Base-by-base conservation (phyloP, 2,797 vertebrate species). In the Knipowitschia caucasica region DNA sequence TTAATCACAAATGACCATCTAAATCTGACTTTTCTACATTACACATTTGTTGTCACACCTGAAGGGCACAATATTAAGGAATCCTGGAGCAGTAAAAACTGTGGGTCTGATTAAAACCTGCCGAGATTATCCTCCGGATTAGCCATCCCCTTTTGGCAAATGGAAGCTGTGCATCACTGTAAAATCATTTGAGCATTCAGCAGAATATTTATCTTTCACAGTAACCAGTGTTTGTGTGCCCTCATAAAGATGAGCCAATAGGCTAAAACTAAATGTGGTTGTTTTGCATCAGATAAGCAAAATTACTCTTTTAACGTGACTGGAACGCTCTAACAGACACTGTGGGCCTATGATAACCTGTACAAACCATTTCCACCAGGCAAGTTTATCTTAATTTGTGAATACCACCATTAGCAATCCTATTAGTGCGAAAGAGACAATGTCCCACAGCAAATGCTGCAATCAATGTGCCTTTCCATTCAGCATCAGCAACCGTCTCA, bases 381-480 rank as follows among this genome's bases (percentile, higher is more conserved):
- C 47, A 52, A 36, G 68, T 75, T 73, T 78, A 71, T 80, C 78
- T 45, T 58, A 43, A 47, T 67, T 35, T 64, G 56, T 62, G 62
- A 56, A 60, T 67, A 66, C 76, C 74, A 80, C 77, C 65, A 77
- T 81, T 77, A 83, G 76, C 65, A 50, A 71, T 76, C 69, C 73
- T 81, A 84, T 84, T 84, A 86, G 69, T 58, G 26, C 43, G 71
- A 75, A 7, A 49, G 66, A 77, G 60, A 53, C 65, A 31, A 60
- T 56, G 65, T 62, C 71, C 60, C 61, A 68, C 64, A 56, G 68
- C n/a, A 62, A 54, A 62, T 70, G 76, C 61, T 67, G 36, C 78
- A 57, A 80, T 84, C 84, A 80, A 81, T 86, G 81, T 53, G 75
- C 69, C 71, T 82, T 85, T 86, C 80, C 73, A 73, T 80, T 83